phyloP scores from a whole-genome alignment of 2,888 invertebrate genomes.

The Itoplectis maculator region DNA sequence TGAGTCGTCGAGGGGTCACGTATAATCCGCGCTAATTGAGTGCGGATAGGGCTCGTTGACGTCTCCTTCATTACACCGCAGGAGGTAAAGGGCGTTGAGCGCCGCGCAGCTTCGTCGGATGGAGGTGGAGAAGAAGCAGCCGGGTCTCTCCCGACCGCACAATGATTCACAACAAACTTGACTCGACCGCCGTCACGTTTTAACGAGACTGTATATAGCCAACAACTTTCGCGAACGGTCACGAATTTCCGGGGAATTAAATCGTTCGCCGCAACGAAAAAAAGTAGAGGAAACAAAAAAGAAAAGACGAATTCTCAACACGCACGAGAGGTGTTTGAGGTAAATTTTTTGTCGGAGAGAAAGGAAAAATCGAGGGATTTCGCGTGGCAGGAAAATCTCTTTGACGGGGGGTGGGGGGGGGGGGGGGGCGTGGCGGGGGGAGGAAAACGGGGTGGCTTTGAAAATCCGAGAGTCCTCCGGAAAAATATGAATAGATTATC shows the following conservation, averaged over 20 bases:
- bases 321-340: conserved; percentile 42
- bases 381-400: conserved; percentile 27
- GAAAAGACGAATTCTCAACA: conserved; percentile 31
- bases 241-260: conserved; percentile 61
- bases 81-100: conserved; percentile 64
- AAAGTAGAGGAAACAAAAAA: conserved; percentile 22
- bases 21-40: conserved; percentile 82
- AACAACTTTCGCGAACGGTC: conserved; percentile 50
- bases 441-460: conserved; percentile 50
- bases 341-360: conserved; percentile 49
- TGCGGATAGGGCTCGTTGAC: conserved; percentile 83
- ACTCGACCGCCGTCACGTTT: conserved; percentile 66
- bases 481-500: conserved; percentile 79
- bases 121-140: conserved; percentile 48
- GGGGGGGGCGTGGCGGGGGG: background rate
- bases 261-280: conserved; percentile 56
- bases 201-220: conserved; percentile 49
- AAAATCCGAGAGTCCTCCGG: conserved; percentile 61
- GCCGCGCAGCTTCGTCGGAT: conserved; percentile 10
- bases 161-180: conserved; percentile 68
- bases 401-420: background rate
- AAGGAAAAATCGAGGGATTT: conserved; percentile 35
- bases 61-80: conserved; percentile 82
- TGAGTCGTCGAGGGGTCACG: conserved; percentile 69
- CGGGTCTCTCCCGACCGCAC: conserved; percentile 64